Base-by-base conservation (phyloP, 2,797 vertebrate genomes). In the Poecilia picta region DNA sequence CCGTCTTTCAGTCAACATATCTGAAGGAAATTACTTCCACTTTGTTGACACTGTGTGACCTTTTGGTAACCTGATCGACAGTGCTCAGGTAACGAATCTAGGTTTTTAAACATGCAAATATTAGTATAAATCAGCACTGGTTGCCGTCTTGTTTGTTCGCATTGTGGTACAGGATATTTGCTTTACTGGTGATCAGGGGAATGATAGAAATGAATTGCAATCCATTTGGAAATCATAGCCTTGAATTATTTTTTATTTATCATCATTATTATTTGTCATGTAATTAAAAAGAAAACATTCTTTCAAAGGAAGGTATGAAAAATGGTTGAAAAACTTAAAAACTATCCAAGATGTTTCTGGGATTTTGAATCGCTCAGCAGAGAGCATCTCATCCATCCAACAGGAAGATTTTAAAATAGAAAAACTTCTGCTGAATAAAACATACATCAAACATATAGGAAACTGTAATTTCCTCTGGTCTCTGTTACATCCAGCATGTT, bases 401-500 rank as follows among this genome's bases (percentile, higher is more conserved):
- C 0, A 25, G 64, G 33, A 57, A 81, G 49, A 78, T 86, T 81
- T 66, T 66, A 20, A 20, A 66, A 39, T 23, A 23, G 59, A 66
- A 57, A 68, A 78, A 77, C 73, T 66, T 68, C 33, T 3, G 73
- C 25, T 39, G 46, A 23, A 51, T 28, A 36, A 74, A 72, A 72
- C 72, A 47, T 72, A 36, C 5, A 82, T 66, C 43, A 75, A 79
- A 76, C 25, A 49, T 23, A 59, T n/a, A 72, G 53, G 3, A 59
- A 8, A 18, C 75, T 53, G 25, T 18, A 55, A 51, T 41, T 12
- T 64, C 62, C 47, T 55, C 76, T 66, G 43, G 8, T 36, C 57
- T 79, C 62, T 70, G 77, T 51, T 72, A 76, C 83, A 77, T 75
- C 25, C 5, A 77, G 75, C 74, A 72, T 73, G 76, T 43, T 55